Base-by-base conservation (phyloP, 2,113 vertebrate species). In the Dasyornis broadbenti region DNA sequence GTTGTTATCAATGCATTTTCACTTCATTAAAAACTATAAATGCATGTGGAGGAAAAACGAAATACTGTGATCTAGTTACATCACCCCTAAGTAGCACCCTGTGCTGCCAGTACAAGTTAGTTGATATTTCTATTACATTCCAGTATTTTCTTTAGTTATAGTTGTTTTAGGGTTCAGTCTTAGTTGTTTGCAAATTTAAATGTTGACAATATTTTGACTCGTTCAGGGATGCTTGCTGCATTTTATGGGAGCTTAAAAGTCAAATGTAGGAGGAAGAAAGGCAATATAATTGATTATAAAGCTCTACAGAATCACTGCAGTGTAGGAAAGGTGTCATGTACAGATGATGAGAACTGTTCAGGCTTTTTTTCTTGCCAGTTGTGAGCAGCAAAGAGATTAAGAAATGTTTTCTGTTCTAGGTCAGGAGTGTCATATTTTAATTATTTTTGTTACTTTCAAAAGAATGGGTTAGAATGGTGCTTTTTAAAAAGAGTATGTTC, bases 1-100 rank as follows among this genome's bases (percentile, higher is more conserved):
- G 96, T 86, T 96, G 96, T 96, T 96, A 91, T 81, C 97, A 96
- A 92, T 90, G 94, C 94, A 79, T 97, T 97, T 97, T 97, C 96
- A 97, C 97, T 94, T 97, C 75, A 84, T 97, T 97, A 77, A 93
- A 95, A 97, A 71, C 94, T 94, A 71, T 94, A 97, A 97, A 97
- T 95, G 94, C 80, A 65, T 92, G 73, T 30, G 69, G 86, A 90
- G 42, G 64, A 81, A 95, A 96, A 97, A 96, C 95, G 64, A 96
- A 95, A 95, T 93, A 77, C 35, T 89, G 52, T 89, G 91, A 95
- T 95, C 83, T 79, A 81, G 69, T 92, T 96, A 86, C 79, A 89
- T 88, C 90, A 84, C 75, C 77, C 64, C 72, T 54, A 39, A 82
- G 83, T 59, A 89, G 84, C 86, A 89, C 71, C 87, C 92, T 69